Conservation (phyloP, 2,797 vertebrate genomes). For the Cynopterus sphinx region DNA sequence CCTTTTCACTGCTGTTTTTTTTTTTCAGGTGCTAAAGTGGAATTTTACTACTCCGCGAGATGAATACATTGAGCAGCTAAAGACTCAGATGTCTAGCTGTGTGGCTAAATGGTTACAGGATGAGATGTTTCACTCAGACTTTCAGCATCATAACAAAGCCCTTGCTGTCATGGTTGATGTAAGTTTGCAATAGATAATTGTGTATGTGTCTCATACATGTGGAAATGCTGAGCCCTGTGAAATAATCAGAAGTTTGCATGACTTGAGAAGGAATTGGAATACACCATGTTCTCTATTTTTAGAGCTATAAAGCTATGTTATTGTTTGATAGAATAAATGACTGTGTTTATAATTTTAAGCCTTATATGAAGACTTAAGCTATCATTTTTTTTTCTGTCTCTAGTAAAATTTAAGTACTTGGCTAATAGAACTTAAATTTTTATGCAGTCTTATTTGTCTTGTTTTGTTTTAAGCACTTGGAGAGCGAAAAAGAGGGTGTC, state of each 20-base stretch:
- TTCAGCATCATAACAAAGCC: slow-evolving; percentile 97
- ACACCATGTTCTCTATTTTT: neutral
- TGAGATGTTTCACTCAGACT: slow-evolving; percentile 97
- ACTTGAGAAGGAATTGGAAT: slow-evolving; percentile 31
- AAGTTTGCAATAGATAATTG: slow-evolving; percentile 68
- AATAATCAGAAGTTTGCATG: neutral
- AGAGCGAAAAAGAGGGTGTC: slow-evolving; percentile 94
- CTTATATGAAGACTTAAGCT: slow-evolving; percentile 12
- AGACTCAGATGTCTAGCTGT: slow-evolving; percentile 95
- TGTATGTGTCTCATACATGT: neutral
- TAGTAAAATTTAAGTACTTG: slow-evolving; percentile 17
- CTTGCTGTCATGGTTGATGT: slow-evolving; percentile 97
- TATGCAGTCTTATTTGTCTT: slow-evolving; percentile 54
- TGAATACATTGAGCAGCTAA: slow-evolving; percentile 97
- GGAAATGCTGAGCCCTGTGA: neutral
- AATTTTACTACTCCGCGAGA: slow-evolving; percentile 97
- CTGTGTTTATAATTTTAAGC: neutral
- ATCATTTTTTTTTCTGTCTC: neutral
- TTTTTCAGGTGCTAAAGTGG: slow-evolving; percentile 95
- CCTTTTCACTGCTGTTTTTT: neutral
- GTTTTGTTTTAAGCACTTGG: slow-evolving; percentile 90
- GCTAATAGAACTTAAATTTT: slow-evolving; percentile 27
- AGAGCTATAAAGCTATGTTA: neutral
- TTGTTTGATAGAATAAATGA: slow-evolving; percentile 6
- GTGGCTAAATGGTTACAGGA: slow-evolving; percentile 96